A percentile compares a stretch with the other conserved stretches of the same genome.
phyloP scores from a whole-genome alignment of 2,113 vertebrate genomes.

The Gambusia holbrooki region DNA sequence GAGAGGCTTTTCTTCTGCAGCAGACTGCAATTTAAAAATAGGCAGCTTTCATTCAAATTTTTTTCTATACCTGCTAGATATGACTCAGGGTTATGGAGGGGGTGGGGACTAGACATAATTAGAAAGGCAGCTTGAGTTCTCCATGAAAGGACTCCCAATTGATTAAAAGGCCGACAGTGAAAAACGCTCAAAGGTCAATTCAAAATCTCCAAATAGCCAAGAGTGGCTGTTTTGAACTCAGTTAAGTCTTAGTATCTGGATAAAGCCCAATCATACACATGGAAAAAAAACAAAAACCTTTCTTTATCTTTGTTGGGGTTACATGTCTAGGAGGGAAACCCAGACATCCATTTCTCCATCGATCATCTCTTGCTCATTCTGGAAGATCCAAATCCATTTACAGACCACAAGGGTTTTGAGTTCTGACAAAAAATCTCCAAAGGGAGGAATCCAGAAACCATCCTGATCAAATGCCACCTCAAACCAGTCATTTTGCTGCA shows the following conservation, averaged over 20 bases:
- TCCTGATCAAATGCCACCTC: neutral
- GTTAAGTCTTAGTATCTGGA: no score
- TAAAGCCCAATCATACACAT: neutral
- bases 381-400: no score
- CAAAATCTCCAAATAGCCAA: neutral
- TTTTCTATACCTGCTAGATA: neutral
- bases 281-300: neutral
- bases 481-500: neutral
- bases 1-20: slow-evolving; percentile 6
- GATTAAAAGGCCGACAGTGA: neutral
- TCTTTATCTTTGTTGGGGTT: neutral
- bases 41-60: neutral
- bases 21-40: slow-evolving; percentile 26
- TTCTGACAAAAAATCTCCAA: neutral
- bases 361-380: no score
- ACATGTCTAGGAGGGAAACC: no score
- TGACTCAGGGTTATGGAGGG: neutral
- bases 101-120: neutral
- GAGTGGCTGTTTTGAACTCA: no score
- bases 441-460: neutral
- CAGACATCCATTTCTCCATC: no score
- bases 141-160: neutral
- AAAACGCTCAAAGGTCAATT: slow-evolving; percentile 1
- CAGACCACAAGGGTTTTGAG: no score
- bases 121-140: neutral